These are phyloP conservation scores for Acipenser ruthenus DNA, from an alignment of 2,797 vertebrate genomes.

Conservation along the genomic window DNA sequence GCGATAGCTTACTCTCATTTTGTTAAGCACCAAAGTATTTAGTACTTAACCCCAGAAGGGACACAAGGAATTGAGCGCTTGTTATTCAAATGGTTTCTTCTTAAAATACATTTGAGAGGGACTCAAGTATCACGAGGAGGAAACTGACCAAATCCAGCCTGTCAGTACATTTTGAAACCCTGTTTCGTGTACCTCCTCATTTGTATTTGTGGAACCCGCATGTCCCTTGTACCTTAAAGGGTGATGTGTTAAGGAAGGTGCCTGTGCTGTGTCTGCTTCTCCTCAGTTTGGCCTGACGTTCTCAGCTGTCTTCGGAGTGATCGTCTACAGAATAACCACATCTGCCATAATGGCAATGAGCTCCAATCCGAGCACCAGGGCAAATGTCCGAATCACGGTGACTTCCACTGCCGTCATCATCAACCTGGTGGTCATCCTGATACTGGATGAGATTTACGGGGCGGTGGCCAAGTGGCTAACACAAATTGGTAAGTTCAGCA, in stretches of 20 bases:
- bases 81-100: too few species aligned
- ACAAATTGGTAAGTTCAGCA: conserved; percentile 72
- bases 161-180: too few species aligned
- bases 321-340: conserved; percentile 83
- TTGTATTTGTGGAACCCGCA: too few species aligned
- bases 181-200: too few species aligned
- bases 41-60: too few species aligned
- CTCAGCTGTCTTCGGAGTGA: conserved; percentile 86
- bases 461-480: conserved; percentile 90
- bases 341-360: conserved; percentile 85
- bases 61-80: too few species aligned
- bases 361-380: conserved; percentile 69
- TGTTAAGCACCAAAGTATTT: too few species aligned
- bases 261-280: conserved; percentile 14
- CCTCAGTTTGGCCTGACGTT: conserved; percentile 79
- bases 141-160: too few species aligned
- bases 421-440: conserved; percentile 88
- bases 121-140: too few species aligned
- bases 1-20: too few species aligned
- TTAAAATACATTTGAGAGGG: too few species aligned
- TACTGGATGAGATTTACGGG: conserved; percentile 93
- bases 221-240: too few species aligned
- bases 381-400: conserved; percentile 82
- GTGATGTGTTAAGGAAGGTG: not conserved
- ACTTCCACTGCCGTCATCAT: conserved; percentile 91